These are phyloP conservation scores for Pollenia labialis DNA, from an alignment of 2,888 invertebrate genomes.

Conservation along the genomic window DNA sequence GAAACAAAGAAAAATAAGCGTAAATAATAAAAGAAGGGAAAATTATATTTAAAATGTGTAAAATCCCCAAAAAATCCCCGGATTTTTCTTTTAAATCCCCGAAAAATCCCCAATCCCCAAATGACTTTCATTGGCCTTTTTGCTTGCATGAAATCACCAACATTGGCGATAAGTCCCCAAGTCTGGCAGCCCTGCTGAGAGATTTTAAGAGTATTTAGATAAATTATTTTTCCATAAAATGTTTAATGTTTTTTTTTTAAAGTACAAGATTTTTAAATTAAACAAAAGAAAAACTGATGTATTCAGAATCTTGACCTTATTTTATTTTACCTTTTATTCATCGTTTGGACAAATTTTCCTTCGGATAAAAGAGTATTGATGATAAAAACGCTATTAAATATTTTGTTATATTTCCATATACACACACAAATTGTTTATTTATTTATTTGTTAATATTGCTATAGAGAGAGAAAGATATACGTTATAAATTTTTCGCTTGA, in stretches of 20 bases:
- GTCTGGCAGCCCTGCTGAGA: too few relatives aligned
- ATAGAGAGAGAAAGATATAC: background rate
- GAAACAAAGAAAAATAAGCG: too few relatives aligned
- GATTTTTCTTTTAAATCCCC: too few relatives aligned
- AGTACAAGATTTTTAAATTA: background rate
- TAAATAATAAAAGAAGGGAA: too few relatives aligned
- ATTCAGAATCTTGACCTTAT: constrained; percentile 64
- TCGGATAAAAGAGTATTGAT: background rate
- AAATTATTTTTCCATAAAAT: background rate
- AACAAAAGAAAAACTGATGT: constrained; percentile 15
- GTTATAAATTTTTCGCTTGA: too few relatives aligned
- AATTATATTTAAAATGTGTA: too few relatives aligned
- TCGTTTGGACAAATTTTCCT: background rate
- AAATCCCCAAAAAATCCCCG: too few relatives aligned
- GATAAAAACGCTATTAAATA: background rate
- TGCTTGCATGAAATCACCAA: too few relatives aligned
- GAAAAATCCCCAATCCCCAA: too few relatives aligned
- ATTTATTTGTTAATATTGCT: background rate
- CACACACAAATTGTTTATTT: constrained; percentile 15
- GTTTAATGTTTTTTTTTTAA: constrained; percentile 11
- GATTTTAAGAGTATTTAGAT: constrained; percentile 13
- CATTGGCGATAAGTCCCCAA: too few relatives aligned
- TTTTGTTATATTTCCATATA: background rate
- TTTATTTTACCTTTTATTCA: constrained; percentile 40
- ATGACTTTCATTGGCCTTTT: too few relatives aligned